Evolutionary conservation across 2,797 vertebrate genomes (phyloP), one percentile per base, ranked within the genome.

Genomic region (Molossus alvarezi): DNA sequence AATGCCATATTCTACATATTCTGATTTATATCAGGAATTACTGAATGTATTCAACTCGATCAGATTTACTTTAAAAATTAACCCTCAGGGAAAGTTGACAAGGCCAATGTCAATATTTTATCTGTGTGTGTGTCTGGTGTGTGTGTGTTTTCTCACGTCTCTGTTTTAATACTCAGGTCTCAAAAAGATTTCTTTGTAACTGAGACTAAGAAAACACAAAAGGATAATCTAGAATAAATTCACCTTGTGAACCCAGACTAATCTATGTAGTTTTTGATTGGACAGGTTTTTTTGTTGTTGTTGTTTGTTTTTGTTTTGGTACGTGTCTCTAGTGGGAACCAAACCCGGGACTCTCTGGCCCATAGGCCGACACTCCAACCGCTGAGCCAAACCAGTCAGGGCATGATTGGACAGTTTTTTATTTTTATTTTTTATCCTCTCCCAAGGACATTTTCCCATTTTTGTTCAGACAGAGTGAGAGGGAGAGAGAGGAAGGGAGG

Each of bases 31-130:
- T 17, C 82, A 1, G 5, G 6, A 51, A 64, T 91, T 51, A 86
- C 1, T 88, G 55, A 65, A 41, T 23, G 21, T 67, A 57, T 81
- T 88, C 5, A 33, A 18, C 20, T 85, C 51, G 29, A 48, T 53
- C 1, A 53, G 9, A 58, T 57, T 87, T 95, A 84, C 64, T 81
- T 75, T 29, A 96, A 92, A 95, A 67, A 62, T 1, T 15, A 72
- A 29, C 71, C 45, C 13, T 91, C 20, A n/a, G 12, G 77, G 29
- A 45, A 90, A 57, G 9, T 45, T 62, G 27, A 14, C 6, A 89
- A 83, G 4, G 1, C 0, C 25, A 14, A 29, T 33, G 27, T 86
- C 11, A 71, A 82, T 17, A 18, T 55, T 89, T 77, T 58, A 18
- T 51, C 13, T 75, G 9, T 82, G 27, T 60, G 11, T 90, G n/a